Conservation (phyloP, 1,140 invertebrate genomes). For the Apocrypta bakeri region DNA sequence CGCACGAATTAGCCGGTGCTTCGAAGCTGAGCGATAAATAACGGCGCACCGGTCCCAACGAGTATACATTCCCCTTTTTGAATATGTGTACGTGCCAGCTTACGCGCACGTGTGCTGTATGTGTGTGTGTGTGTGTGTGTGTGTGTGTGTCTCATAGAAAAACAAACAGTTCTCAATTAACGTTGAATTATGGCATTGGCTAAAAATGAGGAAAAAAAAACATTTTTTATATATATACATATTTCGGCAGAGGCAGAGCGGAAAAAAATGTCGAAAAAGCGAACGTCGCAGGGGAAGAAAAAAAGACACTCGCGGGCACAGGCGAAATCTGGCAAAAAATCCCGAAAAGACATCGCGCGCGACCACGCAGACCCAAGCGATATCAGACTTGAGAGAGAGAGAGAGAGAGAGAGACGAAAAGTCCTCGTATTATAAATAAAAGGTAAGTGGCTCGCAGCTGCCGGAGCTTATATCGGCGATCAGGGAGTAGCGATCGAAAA, state of each 20-base stretch:
- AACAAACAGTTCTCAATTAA: constrained; percentile 44
- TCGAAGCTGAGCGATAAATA: constrained; percentile 24
- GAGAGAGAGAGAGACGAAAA: constrained; percentile 9
- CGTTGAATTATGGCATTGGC: constrained; percentile 37
- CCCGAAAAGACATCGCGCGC: too few relatives aligned
- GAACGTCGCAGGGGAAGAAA: too few relatives aligned
- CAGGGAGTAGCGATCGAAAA: constrained; percentile 47
- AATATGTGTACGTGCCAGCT: too few relatives aligned
- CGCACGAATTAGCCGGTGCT: constrained; percentile 27
- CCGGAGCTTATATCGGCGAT: background rate
- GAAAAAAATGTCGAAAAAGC: background rate
- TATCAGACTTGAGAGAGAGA: too few relatives aligned
- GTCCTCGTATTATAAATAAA: constrained; percentile 13
- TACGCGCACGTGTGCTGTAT: background rate
- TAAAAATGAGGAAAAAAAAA: constrained; percentile 12
- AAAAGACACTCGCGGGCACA: too few relatives aligned
- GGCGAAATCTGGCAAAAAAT: too few relatives aligned
- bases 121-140: background rate
- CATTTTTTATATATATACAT: too few relatives aligned
- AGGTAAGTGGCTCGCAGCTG: constrained; percentile 9
- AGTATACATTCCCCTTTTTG: too few relatives aligned
- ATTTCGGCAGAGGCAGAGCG: background rate
- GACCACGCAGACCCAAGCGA: too few relatives aligned
- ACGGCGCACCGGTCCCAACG: background rate
- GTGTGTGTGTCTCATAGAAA: background rate